Evolutionary conservation across 2,888 invertebrate genomes (phyloP).

Genomic region (Microctonus hyperodae): DNA sequence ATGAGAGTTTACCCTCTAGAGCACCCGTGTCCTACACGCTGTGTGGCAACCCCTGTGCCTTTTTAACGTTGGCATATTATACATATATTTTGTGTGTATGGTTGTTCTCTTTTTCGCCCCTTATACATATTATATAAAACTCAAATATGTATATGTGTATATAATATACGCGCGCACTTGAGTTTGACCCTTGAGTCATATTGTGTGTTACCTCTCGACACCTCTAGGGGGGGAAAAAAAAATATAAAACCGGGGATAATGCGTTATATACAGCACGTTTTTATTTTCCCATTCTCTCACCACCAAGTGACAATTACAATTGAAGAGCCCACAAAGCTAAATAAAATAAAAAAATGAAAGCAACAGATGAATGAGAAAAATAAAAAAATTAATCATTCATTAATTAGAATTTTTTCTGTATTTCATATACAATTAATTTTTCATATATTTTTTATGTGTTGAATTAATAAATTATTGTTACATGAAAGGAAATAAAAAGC

Average conservation of each 20-base stretch:
- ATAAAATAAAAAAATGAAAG: too few relatives aligned
- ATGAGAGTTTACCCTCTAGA: constrained; percentile 32
- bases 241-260: neutral
- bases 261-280: neutral
- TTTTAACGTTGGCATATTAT: constrained; percentile 26
- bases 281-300: constrained; percentile 1
- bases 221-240: constrained; percentile 46
- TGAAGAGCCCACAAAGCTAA: too few relatives aligned
- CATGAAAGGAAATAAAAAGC: neutral
- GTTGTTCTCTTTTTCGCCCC: constrained; percentile 43
- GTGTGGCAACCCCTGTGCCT: constrained; percentile 19
- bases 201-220: constrained; percentile 53
- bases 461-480: too few relatives aligned
- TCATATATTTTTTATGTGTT: too few relatives aligned
- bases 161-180: constrained; percentile 45
- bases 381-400: too few relatives aligned
- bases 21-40: constrained; percentile 27
- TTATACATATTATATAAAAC: too few relatives aligned
- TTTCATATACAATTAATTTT: too few relatives aligned
- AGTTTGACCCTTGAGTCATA: constrained; percentile 60
- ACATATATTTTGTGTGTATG: constrained; percentile 38
- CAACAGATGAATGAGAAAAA: too few relatives aligned
- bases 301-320: neutral
- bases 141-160: neutral
- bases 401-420: too few relatives aligned